A percentile compares a stretch with the other conserved stretches of the same genome.
Conservation (phyloP, 2,797 vertebrate genomes). For the Myiothlypis chrysogaster region DNA sequence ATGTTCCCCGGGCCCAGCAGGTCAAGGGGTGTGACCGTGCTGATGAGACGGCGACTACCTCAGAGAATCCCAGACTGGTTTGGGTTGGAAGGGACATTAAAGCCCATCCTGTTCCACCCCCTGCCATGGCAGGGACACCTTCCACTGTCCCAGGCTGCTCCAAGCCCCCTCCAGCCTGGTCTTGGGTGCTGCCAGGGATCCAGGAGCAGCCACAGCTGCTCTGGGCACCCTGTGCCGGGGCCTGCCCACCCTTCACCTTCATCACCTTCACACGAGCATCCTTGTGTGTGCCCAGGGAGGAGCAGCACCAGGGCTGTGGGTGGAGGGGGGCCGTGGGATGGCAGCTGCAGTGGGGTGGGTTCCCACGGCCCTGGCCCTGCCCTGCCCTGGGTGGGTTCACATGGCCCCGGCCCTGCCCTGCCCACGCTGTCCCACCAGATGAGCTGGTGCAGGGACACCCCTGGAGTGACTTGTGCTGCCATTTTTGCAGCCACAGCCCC, state of each 20-base stretch:
- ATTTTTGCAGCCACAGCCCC: neutral
- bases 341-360: neutral
- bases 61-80: neutral
- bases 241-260: accelerated
- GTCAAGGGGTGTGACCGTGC: accelerated
- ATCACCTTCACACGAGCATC: neutral
- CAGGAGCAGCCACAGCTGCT: neutral
- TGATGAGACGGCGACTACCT: neutral
- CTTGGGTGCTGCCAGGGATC: neutral
- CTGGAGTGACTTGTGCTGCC: neutral
- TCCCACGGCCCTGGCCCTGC: accelerated
- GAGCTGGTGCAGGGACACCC: neutral
- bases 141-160: accelerated
- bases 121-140: neutral
- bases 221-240: neutral
- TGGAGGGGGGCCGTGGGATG: accelerated
- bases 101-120: accelerated
- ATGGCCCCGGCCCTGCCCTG: accelerated
- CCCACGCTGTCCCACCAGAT: neutral
- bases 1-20: accelerated
- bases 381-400: neutral
- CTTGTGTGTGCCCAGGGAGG: neutral
- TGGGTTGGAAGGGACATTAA: neutral
- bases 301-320: accelerated
- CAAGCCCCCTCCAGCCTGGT: accelerated